These are phyloP conservation scores for Philopedon plagiatum DNA, from an alignment of 2,888 invertebrate genomes.

Conservation along the genomic window DNA sequence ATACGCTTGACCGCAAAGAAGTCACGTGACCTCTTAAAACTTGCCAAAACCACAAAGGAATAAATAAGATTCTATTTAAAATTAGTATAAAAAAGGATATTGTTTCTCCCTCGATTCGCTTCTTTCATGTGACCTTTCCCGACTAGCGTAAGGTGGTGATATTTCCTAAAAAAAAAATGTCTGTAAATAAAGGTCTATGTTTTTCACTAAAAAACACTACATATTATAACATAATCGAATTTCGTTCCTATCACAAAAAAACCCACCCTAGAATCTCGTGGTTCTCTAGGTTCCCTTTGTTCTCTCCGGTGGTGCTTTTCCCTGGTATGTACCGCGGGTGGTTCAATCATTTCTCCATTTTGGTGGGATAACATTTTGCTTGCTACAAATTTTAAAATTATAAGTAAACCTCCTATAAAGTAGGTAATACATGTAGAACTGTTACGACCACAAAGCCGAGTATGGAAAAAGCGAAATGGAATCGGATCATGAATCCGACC, in stretches of 20 bases:
- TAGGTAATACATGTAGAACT: no score
- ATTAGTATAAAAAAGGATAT: constrained; percentile 76
- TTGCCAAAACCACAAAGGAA: constrained; percentile 1
- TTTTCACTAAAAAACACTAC: no score
- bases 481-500: no score
- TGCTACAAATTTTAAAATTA: constrained; percentile 65
- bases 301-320: constrained; percentile 79
- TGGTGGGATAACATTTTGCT: constrained; percentile 78
- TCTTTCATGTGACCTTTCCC: constrained; percentile 82
- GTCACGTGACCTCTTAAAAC: no score
- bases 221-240: no score
- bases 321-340: constrained; percentile 77
- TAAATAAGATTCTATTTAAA: constrained; percentile 8
- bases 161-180: constrained; percentile 77
- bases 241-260: no score
- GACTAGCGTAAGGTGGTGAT: constrained; percentile 76
- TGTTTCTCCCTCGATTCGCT: constrained; percentile 84
- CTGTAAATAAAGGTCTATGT: neutral
- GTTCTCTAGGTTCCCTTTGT: constrained; percentile 38
- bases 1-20: no score
- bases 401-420: no score
- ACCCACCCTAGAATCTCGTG: constrained; percentile 75
- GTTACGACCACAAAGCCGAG: no score
- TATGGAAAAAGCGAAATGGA: no score
- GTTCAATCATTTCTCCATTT: constrained; percentile 82